Base-by-base conservation (phyloP, 2,113 vertebrate genomes). In the Mobula hypostoma region DNA sequence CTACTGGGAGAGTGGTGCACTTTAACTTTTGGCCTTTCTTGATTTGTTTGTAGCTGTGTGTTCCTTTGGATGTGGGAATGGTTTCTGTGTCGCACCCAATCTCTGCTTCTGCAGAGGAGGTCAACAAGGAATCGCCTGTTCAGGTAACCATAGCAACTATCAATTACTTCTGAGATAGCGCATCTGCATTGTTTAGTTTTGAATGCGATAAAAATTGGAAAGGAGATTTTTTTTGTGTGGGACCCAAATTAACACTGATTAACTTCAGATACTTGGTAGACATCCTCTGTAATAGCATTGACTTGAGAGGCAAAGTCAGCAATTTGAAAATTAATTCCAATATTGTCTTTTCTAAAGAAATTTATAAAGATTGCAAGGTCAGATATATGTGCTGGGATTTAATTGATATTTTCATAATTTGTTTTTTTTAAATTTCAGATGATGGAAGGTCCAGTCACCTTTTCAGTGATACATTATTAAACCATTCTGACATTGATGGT, bases 51-150 rank as follows among this genome's bases (percentile, higher is more conserved):
- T 94, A 97, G 97, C 97, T 0, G 96, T 97, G 24, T 97, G 97
- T 94, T 96, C 97, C 95, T 97, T 97, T 0, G 97, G 97, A 94
- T 97, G 97, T 0, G 97, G 97, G 29, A 94, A 94, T 0, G 97
- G 97, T 6, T 95, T 96, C 94, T 97, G 97, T 94, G 88, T 97
- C 0, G 97, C 97, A 32, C 97, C 97, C 95, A 97, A 97, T 11
- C 95, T 97, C 94, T 97, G 97, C 94, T 95, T 96, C 15, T 97
- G 97, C 95, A 95, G 95, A 0, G 96, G 97, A 82, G 97, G 97
- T 94, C 96, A 97, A 94, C 97, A 96, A 95, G 96, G 97, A 83
- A 95, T 97, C 95, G 97, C 97, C 78, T 97, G 97, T 94, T 96
- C 97, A 96, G 97, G 97, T 97, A 97, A 95, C 63, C 8, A n/a